Evolutionary conservation across 30 jellyfish, hydroid and myxozoan genomes (phyloP).

Genomic region (Nemopilema nomurai): DNA sequence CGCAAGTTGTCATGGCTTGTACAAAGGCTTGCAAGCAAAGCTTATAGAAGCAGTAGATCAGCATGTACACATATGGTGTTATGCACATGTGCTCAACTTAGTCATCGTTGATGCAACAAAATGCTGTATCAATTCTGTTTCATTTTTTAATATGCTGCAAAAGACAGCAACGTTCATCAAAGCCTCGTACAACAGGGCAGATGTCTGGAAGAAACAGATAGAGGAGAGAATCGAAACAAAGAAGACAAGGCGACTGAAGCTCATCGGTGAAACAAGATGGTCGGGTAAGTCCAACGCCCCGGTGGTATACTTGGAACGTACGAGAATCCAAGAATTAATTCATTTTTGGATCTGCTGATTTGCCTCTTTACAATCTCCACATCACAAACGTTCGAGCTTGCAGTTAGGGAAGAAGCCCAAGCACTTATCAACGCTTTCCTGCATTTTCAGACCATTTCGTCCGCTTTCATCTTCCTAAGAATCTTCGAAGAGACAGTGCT

Average conservation of each 20-base stretch:
- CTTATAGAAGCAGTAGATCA: neutral
- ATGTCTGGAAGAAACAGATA: constrained; percentile 1
- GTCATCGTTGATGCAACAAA: too few species aligned
- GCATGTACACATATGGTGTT: neutral
- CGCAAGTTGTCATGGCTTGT: too few species aligned
- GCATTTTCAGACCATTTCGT: neutral
- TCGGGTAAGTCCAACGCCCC: too few species aligned
- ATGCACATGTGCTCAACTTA: constrained; percentile 3
- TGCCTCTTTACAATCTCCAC: constrained; percentile 3
- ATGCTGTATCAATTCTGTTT: too few species aligned
- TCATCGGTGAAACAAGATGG: constrained; percentile 3
- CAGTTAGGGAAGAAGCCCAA: too few species aligned
- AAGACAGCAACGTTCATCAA: constrained; percentile 4
- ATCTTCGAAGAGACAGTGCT: neutral
- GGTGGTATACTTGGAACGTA: neutral
- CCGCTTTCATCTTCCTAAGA: constrained; percentile 1
- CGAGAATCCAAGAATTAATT: neutral
- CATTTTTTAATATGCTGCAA: neutral
- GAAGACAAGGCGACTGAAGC: constrained; percentile 11
- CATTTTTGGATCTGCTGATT: too few species aligned
- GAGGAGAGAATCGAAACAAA: constrained; percentile 4
- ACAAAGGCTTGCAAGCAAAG: constrained; percentile 11
- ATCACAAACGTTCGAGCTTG: constrained; percentile 2
- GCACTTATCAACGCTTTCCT: constrained; percentile 1
- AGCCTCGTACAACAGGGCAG: constrained; percentile 2